Conservation (phyloP, 2,797 vertebrate genomes). For the Saxicola maurus region DNA sequence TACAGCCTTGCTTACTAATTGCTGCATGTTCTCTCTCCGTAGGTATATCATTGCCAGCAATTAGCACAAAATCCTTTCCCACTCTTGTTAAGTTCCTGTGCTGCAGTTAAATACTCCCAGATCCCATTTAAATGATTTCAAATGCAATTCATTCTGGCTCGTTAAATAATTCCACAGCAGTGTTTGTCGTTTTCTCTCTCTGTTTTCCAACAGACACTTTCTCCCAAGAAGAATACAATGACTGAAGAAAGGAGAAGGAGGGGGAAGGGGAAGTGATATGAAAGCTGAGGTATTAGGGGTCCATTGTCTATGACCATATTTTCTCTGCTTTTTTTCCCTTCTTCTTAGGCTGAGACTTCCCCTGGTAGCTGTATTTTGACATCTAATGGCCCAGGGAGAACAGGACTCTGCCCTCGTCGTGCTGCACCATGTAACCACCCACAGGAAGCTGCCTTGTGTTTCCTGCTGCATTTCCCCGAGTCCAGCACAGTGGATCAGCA, state of each 20-base stretch:
- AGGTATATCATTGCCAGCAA: constrained; percentile 78
- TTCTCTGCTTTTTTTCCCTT: background rate
- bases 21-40: constrained; percentile 63
- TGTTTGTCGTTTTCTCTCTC: constrained; percentile 59
- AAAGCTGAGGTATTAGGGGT: background rate
- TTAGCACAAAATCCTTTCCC: constrained; percentile 75
- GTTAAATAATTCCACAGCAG: constrained; percentile 76
- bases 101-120: constrained; percentile 79
- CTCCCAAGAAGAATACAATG: constrained; percentile 1
- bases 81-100: constrained; percentile 77
- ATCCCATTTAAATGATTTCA: constrained; percentile 80
- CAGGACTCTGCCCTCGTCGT: constrained; percentile 18
- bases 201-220: constrained; percentile 65
- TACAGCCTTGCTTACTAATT: constrained; percentile 70
- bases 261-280: background rate
- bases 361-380: constrained; percentile 37
- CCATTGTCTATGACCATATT: background rate
- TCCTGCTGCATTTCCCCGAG: background rate
- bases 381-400: constrained; percentile 29
- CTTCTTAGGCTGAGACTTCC: constrained; percentile 45
- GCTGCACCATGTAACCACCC: background rate
- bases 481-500: background rate
- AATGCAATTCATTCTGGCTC: constrained; percentile 80
- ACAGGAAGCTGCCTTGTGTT: background rate
- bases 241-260: background rate